These are phyloP conservation scores for Meda fulgida DNA, from an alignment of 2,797 vertebrate species.

Conservation along the genomic window DNA sequence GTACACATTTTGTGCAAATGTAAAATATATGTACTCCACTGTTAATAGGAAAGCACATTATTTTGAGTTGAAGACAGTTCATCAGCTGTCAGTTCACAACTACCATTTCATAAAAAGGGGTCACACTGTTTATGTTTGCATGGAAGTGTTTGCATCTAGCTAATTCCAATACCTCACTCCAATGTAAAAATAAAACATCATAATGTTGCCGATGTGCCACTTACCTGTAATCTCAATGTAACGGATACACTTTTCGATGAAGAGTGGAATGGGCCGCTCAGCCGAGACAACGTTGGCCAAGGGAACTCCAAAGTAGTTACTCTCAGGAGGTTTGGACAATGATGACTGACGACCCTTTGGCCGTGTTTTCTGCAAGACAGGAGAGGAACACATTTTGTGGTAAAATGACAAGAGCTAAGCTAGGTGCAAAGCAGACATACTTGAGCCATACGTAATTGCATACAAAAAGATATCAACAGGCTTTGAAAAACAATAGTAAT, in stretches of 20 bases:
- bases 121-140: background rate
- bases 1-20: background rate
- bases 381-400: background rate
- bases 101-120: background rate
- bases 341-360: constrained; percentile 86
- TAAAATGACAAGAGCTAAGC: background rate
- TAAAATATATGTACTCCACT: background rate
- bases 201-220: constrained; percentile 25
- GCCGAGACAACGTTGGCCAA: constrained; percentile 83
- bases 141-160: background rate
- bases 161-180: constrained; percentile 3
- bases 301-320: constrained; percentile 94
- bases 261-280: constrained; percentile 90
- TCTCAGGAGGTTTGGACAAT: constrained; percentile 90
- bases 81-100: background rate
- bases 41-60: background rate
- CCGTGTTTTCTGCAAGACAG: constrained; percentile 84
- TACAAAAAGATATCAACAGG: constrained; percentile 2
- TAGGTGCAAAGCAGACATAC: background rate
- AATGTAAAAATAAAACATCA: background rate
- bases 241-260: constrained; percentile 94
- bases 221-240: constrained; percentile 94
- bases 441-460: background rate
- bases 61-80: background rate
- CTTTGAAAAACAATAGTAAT: background rate